A percentile compares a stretch with the other conserved stretches of the same genome.
These are phyloP conservation scores for Picus viridis DNA, from an alignment of 2,797 vertebrate species.

Conservation along the genomic window DNA sequence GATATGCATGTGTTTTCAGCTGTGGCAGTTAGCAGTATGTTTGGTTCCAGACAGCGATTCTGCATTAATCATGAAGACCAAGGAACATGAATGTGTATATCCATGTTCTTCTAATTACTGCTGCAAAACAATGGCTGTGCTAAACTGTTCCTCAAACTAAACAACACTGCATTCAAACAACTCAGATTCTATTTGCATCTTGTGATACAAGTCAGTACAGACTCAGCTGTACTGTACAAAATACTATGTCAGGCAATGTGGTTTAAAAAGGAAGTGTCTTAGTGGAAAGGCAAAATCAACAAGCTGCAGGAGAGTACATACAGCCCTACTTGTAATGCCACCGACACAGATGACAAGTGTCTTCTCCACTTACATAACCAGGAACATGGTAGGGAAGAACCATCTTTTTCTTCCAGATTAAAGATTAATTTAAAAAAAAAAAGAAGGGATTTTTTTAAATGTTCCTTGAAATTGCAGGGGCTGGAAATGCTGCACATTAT, in stretches of 20 bases:
- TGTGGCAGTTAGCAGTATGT: background rate
- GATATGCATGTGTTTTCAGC: background rate
- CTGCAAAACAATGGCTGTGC: background rate
- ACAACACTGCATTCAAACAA: background rate
- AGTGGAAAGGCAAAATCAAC: background rate
- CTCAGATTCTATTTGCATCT: background rate
- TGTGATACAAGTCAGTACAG: background rate
- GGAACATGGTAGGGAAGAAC: background rate
- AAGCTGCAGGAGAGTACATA: background rate
- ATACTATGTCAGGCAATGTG: background rate
- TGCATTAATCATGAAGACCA: background rate
- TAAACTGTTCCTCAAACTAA: background rate
- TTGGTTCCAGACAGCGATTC: background rate
- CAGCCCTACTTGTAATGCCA: background rate
- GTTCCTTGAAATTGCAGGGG: background rate
- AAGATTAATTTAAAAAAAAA: background rate
- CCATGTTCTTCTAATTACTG: background rate
- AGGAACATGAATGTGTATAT: background rate
- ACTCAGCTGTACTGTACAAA: background rate
- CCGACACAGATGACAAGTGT: background rate
- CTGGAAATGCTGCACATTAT: background rate
- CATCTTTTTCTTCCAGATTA: background rate
- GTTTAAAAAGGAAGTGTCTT: background rate
- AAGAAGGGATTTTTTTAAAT: background rate
- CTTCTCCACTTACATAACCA: background rate